Evolutionary conservation across 2,113 vertebrate genomes (phyloP).

Genomic region (Pterocles orientalis): DNA sequence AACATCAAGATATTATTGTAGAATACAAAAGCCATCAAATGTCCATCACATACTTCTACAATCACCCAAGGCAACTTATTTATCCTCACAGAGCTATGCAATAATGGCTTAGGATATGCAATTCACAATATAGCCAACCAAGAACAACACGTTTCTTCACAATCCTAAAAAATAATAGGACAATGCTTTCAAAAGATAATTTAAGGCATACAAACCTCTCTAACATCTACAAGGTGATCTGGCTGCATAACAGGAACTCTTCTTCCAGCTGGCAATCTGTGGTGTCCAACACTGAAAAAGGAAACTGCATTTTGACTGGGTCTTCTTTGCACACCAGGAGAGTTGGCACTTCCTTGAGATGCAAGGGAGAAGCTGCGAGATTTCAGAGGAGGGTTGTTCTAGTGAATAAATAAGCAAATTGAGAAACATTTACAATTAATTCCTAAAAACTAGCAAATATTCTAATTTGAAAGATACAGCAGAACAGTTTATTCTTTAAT

Average conservation of each 20-base stretch:
- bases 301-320: conserved; percentile 87
- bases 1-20: background rate
- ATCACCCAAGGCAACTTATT: background rate
- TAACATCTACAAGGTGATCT: conserved; percentile 92
- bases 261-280: conserved; percentile 84
- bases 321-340: conserved; percentile 87
- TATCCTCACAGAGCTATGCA: background rate
- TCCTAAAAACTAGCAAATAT: background rate
- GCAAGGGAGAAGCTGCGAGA: conserved; percentile 93
- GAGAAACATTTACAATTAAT: conserved; percentile 53
- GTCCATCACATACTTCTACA: background rate
- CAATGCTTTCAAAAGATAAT: background rate
- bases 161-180: background rate
- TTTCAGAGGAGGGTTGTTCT: conserved; percentile 96
- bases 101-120: background rate
- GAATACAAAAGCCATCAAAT: background rate
- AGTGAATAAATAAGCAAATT: conserved; percentile 68
- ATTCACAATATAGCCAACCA: background rate
- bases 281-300: conserved; percentile 84
- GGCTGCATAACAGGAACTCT: conserved; percentile 85
- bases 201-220: conserved; percentile 83
- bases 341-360: conserved; percentile 92
- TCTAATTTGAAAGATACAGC: background rate
- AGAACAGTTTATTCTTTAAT: background rate
- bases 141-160: background rate